Conservation (phyloP, 2,113 vertebrate species). For the Dermatemys mawii region DNA sequence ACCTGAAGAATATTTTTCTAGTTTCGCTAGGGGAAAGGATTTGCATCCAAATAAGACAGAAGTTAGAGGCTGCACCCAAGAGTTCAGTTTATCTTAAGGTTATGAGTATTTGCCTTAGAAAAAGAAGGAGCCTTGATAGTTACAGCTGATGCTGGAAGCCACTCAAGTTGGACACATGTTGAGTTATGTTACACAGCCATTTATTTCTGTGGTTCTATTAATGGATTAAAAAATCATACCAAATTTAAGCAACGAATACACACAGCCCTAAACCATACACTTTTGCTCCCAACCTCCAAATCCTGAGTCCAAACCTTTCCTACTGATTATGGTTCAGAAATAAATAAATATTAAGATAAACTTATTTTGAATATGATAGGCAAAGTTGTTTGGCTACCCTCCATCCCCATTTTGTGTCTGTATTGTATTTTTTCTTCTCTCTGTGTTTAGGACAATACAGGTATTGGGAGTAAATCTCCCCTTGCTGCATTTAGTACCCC, state of each 20-base stretch:
- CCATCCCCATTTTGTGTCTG: not conserved
- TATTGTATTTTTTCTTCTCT: not conserved
- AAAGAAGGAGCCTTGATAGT: not conserved
- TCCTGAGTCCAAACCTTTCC: not conserved
- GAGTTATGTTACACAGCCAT: not conserved
- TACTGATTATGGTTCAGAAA: not conserved
- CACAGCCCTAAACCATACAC: not conserved
- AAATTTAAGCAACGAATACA: not conserved
- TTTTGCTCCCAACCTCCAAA: not conserved
- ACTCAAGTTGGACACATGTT: not conserved
- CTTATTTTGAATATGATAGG: not conserved
- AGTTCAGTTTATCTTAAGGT: not conserved
- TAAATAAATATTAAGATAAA: not conserved
- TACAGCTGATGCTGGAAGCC: not conserved
- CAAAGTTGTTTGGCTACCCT: not conserved
- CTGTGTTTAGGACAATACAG: not conserved
- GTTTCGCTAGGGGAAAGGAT: not conserved
- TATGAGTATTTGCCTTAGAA: not conserved
- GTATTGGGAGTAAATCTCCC: not conserved
- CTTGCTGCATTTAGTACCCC: not conserved
- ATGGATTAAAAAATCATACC: not conserved
- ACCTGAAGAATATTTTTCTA: not conserved
- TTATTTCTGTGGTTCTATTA: not conserved
- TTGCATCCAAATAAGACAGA: not conserved
- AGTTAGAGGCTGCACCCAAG: not conserved